These are phyloP conservation scores for Crenichthys baileyi DNA, from an alignment of 2,797 vertebrate genomes.

Conservation along the genomic window DNA sequence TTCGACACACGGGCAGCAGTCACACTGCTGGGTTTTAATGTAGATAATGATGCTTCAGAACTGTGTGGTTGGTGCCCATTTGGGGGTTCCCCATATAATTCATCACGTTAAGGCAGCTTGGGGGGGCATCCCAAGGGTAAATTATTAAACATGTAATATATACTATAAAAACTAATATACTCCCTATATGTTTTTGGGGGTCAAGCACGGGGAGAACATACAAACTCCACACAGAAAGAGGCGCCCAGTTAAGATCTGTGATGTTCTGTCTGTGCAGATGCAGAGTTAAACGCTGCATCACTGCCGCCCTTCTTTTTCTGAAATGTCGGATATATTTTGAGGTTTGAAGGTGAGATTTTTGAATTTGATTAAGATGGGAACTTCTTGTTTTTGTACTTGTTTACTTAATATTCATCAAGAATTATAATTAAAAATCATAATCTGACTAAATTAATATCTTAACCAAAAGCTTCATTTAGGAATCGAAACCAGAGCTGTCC, in stretches of 20 bases:
- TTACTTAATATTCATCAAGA: no score
- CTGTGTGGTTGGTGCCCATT: background rate
- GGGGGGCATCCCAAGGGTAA: background rate
- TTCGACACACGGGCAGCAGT: constrained; percentile 1
- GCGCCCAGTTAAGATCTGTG: background rate
- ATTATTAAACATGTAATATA: no score
- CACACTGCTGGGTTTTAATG: constrained; percentile 2
- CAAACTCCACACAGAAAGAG: background rate
- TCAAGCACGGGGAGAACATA: background rate
- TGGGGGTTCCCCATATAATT: background rate
- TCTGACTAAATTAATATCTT: no score
- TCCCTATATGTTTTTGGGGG: no score
- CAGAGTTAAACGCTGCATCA: background rate
- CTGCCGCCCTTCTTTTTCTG: background rate
- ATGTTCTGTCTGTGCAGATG: background rate
- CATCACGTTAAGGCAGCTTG: background rate
- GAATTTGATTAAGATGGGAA: background rate
- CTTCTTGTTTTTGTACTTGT: no score
- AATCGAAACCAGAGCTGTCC: no score
- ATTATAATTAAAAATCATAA: no score
- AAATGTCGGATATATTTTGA: no score
- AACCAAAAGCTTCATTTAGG: no score
- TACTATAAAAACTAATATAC: no score
- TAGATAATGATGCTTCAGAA: background rate
- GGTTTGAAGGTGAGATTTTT: background rate